phyloP scores from a whole-genome alignment of 2,797 vertebrate genomes.

The Micrastur ruficollis region DNA sequence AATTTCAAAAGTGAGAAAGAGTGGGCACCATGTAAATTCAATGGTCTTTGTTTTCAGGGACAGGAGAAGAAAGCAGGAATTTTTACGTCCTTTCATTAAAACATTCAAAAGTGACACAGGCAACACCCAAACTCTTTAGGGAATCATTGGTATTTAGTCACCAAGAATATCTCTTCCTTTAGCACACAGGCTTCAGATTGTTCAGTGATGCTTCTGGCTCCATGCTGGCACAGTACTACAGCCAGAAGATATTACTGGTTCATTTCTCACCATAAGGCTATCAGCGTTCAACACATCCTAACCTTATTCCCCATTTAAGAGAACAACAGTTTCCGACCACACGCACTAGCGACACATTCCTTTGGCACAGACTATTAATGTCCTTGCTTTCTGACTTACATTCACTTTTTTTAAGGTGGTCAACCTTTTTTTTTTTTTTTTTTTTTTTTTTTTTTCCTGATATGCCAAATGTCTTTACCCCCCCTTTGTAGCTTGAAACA shows the following conservation, averaged over 20 bases:
- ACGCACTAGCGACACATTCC: not conserved
- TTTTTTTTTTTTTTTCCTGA: not conserved
- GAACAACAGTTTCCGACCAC: not conserved
- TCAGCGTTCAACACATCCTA: accelerated
- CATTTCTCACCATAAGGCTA: not conserved
- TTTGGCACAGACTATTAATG: not conserved
- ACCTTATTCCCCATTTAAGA: not conserved
- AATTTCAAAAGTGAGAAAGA: not conserved
- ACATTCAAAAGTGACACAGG: not conserved
- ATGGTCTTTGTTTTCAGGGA: not conserved
- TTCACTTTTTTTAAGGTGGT: not conserved
- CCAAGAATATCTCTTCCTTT: not conserved
- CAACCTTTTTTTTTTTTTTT: not conserved
- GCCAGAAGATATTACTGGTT: not conserved
- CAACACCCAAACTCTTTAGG: not conserved
- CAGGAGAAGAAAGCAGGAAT: not conserved
- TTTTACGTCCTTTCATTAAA: not conserved
- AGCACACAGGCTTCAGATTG: not conserved
- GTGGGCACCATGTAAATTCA: not conserved
- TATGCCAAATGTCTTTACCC: not conserved
- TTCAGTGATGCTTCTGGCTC: accelerated
- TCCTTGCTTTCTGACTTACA: not conserved
- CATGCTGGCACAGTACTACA: not conserved
- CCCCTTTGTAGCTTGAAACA: not conserved
- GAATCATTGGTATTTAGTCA: not conserved